A percentile compares a stretch with the other conserved stretches of the same genome.
Evolutionary conservation across 2,797 vertebrate genomes (phyloP).

Genomic region (Chaetophractus vellerosus): DNA sequence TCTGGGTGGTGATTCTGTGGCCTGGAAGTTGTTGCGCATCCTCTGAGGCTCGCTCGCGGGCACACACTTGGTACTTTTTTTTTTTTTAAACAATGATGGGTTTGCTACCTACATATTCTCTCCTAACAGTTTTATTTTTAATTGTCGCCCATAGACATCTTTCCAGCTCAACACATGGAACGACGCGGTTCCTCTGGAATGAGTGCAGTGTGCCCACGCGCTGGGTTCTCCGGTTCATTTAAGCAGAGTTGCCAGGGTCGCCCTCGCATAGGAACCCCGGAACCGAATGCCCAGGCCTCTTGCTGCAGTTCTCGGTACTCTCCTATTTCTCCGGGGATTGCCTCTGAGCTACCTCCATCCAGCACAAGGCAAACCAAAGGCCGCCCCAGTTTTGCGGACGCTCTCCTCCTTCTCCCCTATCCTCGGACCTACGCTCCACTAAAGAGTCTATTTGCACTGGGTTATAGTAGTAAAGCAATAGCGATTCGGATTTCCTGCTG

Average conservation of each 20-base stretch:
- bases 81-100: background rate
- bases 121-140: background rate
- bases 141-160: background rate
- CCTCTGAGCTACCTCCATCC: fast-evolving
- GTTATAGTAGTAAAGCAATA: background rate
- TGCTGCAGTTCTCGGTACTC: fast-evolving
- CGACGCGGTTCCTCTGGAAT: background rate
- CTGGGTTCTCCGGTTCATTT: background rate
- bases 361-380: fast-evolving
- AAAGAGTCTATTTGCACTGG: background rate
- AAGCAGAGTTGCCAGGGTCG: background rate
- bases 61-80: background rate
- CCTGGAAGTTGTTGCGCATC: background rate
- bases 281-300: background rate
- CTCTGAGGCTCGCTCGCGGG: fast-evolving
- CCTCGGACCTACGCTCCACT: background rate
- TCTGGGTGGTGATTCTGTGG: background rate
- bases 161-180: background rate
- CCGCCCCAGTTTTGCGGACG: background rate
- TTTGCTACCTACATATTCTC: background rate
- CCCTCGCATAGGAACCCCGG: background rate
- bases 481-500: background rate
- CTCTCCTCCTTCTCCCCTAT: background rate
- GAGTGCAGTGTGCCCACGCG: background rate
- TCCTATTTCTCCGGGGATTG: background rate